Percentiles rank a stretch among this genome's conserved stretches.
phyloP scores from a whole-genome alignment of 2,113 vertebrate genomes.

The Nerophis lumbriciformis region DNA sequence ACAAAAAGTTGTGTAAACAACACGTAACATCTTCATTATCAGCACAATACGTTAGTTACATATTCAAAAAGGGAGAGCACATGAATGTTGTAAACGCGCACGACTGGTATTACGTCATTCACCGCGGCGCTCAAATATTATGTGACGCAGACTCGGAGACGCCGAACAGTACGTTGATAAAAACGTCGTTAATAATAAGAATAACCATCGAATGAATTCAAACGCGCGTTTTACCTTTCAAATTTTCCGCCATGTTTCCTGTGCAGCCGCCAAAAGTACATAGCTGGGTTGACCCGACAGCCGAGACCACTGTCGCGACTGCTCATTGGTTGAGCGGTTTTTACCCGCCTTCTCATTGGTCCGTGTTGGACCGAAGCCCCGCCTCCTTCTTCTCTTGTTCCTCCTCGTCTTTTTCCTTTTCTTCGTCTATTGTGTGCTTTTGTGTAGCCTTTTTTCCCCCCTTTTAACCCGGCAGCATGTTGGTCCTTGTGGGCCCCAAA shows the following conservation, averaged over 20 bases:
- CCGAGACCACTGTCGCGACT: neutral
- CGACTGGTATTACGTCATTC: neutral
- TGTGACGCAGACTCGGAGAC: neutral
- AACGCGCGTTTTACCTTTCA: constrained; percentile 62
- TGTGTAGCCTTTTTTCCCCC: no score
- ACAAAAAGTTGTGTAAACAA: no score
- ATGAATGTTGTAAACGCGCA: no score
- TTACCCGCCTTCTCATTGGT: constrained; percentile 28
- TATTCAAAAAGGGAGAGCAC: no score
- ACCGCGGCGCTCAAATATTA: no score
- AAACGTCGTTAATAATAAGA: neutral
- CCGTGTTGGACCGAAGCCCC: no score
- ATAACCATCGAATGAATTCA: neutral
- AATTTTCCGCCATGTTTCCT: constrained; percentile 71
- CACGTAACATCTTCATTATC: no score
- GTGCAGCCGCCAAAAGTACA: constrained; percentile 56
- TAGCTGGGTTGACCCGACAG: neutral
- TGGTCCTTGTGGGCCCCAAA: no score
- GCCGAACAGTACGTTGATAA: neutral
- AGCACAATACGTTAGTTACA: no score
- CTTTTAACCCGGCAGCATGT: no score
- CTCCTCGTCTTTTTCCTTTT: neutral
- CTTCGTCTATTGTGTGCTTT: neutral
- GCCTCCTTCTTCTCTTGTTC: neutral
- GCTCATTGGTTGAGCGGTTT: constrained; percentile 47